phyloP scores from a whole-genome alignment of 1,140 invertebrate genomes.

The Dreissena rostriformis region DNA sequence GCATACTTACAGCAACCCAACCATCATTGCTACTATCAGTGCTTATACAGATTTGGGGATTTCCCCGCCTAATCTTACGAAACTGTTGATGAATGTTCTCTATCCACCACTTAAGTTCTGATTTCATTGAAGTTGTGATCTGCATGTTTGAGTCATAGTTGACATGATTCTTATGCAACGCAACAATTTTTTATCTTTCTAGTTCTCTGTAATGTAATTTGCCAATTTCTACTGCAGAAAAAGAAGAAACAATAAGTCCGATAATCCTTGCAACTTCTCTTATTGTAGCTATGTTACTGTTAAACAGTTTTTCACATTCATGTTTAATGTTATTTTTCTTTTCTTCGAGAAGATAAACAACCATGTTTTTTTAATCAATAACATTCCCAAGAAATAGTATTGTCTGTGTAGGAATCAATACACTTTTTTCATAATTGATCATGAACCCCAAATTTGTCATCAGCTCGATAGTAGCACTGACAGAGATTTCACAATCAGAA shows the following conservation, averaged over 20 bases:
- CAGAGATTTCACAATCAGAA: conserved; percentile 50
- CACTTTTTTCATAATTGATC: conserved; percentile 24
- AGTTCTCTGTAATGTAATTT: conserved; percentile 29
- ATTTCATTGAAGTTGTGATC: conserved; percentile 18
- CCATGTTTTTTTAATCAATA: conserved; percentile 44
- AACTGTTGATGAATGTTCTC: conserved; percentile 34
- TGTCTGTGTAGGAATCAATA: conserved; percentile 14
- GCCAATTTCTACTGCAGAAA: conserved; percentile 35
- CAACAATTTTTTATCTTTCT: conserved; percentile 39
- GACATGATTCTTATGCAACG: conserved; percentile 29
- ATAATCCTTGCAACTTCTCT: conserved; percentile 34
- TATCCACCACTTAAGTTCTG: conserved; percentile 42
- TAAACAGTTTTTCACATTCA: conserved; percentile 26
- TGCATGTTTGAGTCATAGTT: conserved; percentile 44
- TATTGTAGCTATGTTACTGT: conserved; percentile 29
- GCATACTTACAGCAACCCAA: conserved; percentile 24
- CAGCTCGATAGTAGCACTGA: conserved; percentile 36
- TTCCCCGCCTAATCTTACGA: conserved; percentile 25
- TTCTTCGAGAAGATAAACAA: conserved; percentile 16
- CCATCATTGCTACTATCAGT: conserved; percentile 24
- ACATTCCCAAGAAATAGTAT: conserved; percentile 31
- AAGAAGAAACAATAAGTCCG: conserved; percentile 53
- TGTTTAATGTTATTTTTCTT: conserved; percentile 15
- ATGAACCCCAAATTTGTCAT: conserved; percentile 55
- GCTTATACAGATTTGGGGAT: conserved; percentile 4